Base-by-base conservation (phyloP, 2,113 vertebrate genomes). In the Tychaedon coryphoeus region DNA sequence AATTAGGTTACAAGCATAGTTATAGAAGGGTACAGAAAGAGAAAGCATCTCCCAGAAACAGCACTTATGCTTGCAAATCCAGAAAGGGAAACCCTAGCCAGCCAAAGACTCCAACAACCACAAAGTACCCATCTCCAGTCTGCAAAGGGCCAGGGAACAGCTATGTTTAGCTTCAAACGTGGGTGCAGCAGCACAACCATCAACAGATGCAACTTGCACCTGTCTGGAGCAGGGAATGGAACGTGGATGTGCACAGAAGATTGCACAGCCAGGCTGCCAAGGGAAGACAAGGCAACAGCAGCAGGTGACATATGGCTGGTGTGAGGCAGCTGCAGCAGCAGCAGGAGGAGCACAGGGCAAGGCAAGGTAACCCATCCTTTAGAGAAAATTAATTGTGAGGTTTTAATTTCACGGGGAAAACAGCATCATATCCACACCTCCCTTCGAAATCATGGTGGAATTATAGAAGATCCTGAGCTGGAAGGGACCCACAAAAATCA, bases 141-240 rank as follows among this genome's bases (percentile, higher is more conserved):
- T 83, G 84, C 82, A 80, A 40, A 62, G 64, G 91, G 92, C 71
- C 31, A 26, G 81, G 91, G 22, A 53, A 36, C 64, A 45, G 95
- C 96, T 96, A 96, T 78, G 95, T 96, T 96, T 96, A 96, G 95
- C 88, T 86, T 34, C 19, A 29, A 82, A 60, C 15, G 82, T 84
- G 90, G 94, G 92, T 73, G 90, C 83, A 94, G 83, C 85, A 76
- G 71, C 91, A 84, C 79, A 83, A 20, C 67, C 86, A 58, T 2
- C 1, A 24, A 93, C 89, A 94, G 92, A 95, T 91, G 93, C 91
- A 74, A 14, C 58, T 0, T 74, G 92, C 96, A 96, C 89, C 95
- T 97, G 92, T 86, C 87, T 57, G 91, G 40, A 71, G 80, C 89
- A 42, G 1, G 60, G 78, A 84, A 7, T 19, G 12, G 3, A 40